Evolutionary conservation across 2,797 vertebrate genomes (phyloP).

Genomic region (Hirundo rustica): DNA sequence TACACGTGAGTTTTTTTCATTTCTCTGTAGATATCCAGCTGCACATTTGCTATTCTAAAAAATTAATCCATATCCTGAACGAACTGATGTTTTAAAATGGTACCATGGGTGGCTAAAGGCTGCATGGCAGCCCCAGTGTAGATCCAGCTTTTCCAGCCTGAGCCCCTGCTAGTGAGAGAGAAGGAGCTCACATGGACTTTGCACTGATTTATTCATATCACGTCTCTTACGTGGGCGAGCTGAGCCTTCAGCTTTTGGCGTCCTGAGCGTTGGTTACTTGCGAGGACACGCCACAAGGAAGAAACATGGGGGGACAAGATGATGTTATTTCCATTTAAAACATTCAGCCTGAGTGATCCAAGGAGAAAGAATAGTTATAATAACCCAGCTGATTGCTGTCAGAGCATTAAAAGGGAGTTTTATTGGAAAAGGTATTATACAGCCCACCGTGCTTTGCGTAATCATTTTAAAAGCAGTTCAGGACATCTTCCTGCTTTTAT

Average conservation of each 20-base stretch:
- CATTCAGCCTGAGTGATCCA: neutral
- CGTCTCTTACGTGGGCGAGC: neutral
- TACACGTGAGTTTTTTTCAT: fast-evolving
- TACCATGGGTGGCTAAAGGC: neutral
- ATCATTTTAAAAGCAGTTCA: neutral
- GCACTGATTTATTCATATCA: slow-evolving; percentile 14
- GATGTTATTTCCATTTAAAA: slow-evolving; percentile 9
- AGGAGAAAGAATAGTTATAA: neutral
- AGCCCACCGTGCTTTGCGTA: slow-evolving; percentile 25
- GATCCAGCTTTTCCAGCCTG: neutral
- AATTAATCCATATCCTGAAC: neutral
- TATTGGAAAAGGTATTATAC: slow-evolving; percentile 23
- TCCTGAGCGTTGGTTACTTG: neutral
- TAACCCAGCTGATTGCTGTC: neutral
- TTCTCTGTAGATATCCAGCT: neutral
- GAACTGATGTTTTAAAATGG: neutral
- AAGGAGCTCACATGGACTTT: neutral
- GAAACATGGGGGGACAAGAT: neutral
- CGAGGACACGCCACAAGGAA: neutral
- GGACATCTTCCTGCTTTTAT: neutral
- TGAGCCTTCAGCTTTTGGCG: neutral
- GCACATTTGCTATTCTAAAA: neutral
- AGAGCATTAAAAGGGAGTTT: neutral
- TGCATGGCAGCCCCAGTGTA: neutral
- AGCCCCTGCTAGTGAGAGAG: neutral